These are phyloP conservation scores for Anastatus disparis DNA, from an alignment of 1,140 invertebrate genomes.

Conservation along the genomic window DNA sequence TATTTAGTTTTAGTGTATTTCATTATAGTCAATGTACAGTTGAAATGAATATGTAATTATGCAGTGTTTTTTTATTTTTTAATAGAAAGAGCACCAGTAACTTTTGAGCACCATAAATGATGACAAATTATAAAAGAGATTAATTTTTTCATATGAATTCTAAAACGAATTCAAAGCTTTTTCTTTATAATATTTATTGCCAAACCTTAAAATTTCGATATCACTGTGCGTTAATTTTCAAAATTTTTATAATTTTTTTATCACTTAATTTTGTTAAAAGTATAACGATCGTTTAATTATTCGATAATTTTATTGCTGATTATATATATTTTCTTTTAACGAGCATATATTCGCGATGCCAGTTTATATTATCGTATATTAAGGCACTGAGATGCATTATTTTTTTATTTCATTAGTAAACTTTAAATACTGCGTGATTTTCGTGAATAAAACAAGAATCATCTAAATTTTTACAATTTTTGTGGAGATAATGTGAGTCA, in stretches of 20 bases:
- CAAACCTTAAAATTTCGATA: not conserved
- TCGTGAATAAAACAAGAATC: too few species aligned
- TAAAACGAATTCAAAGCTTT: slow-evolving; percentile 49
- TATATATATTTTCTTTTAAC: not conserved
- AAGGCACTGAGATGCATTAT: slow-evolving; percentile 34
- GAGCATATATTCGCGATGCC: not conserved
- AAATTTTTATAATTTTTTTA: not conserved
- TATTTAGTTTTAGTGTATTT: not conserved
- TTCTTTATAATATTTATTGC: not conserved
- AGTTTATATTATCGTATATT: slow-evolving; percentile 11
- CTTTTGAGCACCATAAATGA: slow-evolving; percentile 47
- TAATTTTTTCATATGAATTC: slow-evolving; percentile 43
- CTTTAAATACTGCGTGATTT: not conserved
- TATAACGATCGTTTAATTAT: not conserved
- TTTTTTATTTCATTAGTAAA: not conserved
- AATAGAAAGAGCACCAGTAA: slow-evolving; percentile 48
- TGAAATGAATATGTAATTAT: not conserved
- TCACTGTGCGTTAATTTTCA: not conserved
- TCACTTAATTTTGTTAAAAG: not conserved
- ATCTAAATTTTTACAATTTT: slow-evolving; percentile 10
- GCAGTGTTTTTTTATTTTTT: not conserved
- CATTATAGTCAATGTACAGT: not conserved
- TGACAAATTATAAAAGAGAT: too few species aligned
- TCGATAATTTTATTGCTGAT: slow-evolving; percentile 11
- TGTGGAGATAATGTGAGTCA: too few species aligned